phyloP scores from a whole-genome alignment of 2,113 vertebrate species.

The Platysteira castanea region DNA sequence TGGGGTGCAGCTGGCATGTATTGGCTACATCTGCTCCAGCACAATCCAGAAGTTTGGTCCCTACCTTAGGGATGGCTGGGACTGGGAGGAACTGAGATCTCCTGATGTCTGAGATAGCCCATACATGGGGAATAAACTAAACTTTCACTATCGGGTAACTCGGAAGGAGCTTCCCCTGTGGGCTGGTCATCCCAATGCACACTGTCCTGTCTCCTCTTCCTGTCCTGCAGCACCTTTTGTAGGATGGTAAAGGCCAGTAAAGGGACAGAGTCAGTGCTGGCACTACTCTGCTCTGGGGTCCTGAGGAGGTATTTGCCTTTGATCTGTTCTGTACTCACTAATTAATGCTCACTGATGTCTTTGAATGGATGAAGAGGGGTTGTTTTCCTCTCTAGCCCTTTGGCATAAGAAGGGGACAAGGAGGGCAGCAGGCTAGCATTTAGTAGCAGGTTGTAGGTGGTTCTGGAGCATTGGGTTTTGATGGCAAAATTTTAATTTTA shows the following conservation, averaged over 20 bases:
- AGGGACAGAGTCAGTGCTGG: background rate
- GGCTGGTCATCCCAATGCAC: background rate
- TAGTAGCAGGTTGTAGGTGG: background rate
- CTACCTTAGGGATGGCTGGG: background rate
- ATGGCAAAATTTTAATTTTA: background rate
- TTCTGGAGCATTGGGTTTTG: background rate
- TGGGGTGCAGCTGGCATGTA: background rate
- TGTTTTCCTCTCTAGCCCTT: background rate
- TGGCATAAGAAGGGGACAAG: background rate
- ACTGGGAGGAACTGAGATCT: background rate
- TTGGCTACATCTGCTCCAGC: background rate
- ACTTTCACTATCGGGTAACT: rapidly evolving
- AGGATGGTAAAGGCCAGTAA: background rate
- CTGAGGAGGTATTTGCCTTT: background rate
- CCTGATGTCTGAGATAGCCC: background rate
- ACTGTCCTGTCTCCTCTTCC: background rate
- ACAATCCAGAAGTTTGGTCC: background rate
- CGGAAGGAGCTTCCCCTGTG: rapidly evolving
- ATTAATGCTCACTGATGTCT: background rate
- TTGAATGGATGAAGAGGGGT: background rate
- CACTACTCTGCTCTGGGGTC: background rate
- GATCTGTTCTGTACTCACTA: background rate
- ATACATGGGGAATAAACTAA: background rate
- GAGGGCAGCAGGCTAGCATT: background rate
- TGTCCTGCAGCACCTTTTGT: background rate